Evolutionary conservation across 2,888 invertebrate species (phyloP).

Genomic region (Latrodectus hesperus): DNA sequence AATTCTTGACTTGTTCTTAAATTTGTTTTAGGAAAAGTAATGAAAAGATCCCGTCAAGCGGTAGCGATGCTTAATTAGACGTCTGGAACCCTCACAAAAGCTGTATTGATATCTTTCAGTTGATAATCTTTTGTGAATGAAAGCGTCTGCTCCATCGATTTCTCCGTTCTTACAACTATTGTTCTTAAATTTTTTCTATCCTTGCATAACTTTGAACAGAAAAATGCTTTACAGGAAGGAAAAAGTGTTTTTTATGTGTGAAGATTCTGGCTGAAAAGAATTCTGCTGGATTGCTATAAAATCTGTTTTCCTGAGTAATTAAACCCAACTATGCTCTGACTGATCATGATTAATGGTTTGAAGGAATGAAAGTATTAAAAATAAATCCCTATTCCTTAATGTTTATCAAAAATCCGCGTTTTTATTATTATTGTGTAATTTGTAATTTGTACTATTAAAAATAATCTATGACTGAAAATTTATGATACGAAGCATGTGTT

Average conservation of each 20-base stretch:
- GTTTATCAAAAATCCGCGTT: too few relatives aligned
- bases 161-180: slow-evolving; percentile 5
- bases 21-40: not conserved
- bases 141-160: not conserved
- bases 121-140: slow-evolving; percentile 11
- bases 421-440: too few relatives aligned
- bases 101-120: not conserved
- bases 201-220: slow-evolving; percentile 17
- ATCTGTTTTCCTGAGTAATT: slow-evolving; percentile 11
- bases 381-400: too few relatives aligned
- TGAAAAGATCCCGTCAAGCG: slow-evolving; percentile 32
- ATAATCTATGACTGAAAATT: too few relatives aligned
- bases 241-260: not conserved
- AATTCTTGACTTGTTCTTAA: slow-evolving; percentile 5
- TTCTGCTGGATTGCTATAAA: slow-evolving; percentile 15
- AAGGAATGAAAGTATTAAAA: too few relatives aligned
- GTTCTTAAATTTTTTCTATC: slow-evolving; percentile 2
- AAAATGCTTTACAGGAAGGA: not conserved
- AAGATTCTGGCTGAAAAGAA: not conserved
- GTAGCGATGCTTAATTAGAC: slow-evolving; percentile 11
- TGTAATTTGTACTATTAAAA: too few relatives aligned
- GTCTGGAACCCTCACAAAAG: slow-evolving; percentile 17
- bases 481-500: too few relatives aligned
- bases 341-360: slow-evolving; percentile 15
- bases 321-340: slow-evolving; percentile 4